Evolutionary conservation across 2,797 vertebrate genomes (phyloP), one percentile per base, ranked within the genome.

Genomic region (Lerista edwardsae): DNA sequence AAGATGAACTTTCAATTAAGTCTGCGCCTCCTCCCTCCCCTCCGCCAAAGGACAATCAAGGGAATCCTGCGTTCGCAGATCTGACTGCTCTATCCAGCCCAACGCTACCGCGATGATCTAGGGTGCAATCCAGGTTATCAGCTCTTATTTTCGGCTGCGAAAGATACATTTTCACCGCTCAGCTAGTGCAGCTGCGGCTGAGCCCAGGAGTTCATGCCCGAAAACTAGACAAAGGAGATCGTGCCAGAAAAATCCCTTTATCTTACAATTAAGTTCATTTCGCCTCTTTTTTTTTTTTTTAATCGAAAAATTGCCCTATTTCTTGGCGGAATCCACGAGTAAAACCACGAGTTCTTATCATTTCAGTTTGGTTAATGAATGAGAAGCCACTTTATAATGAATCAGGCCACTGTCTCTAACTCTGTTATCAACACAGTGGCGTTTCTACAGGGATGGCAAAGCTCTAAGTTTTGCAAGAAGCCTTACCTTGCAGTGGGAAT

Each of bases 101-200:
- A 73, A 34, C 17, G 39, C 82, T 69, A 88, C 82, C 68, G 87
- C 14, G 21, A 25, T 11, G 75, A 2, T 23, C 1, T 44, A 31
- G 84, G 86, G 55, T 51, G 47, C 77, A 5, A 88, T 2, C 85
- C 23, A 83, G 67, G 39, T 81, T 88, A 59, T 27, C 68, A 4
- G 3, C 61, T 4, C 57, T 11, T 90, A 55, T 41, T 27, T 31
- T 10, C 11, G 34, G 17, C 69, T 59, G 75, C 64, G 29, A n/a
- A 57, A 3, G 36, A 44, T 15, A 71, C 6, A 12, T 34, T 83
- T 10, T 0, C 11, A 6, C 4, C 3, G 17, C 62, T 83, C 83
- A 3, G 64, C 21, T 68, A 11, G 0, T 8, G 80, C 6, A 84
- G 74, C 34, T 39, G 75, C 51, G 75, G 77, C 47, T 80, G 62